Conservation (phyloP, 2,113 vertebrate species). For the Colossoma macropomum region DNA sequence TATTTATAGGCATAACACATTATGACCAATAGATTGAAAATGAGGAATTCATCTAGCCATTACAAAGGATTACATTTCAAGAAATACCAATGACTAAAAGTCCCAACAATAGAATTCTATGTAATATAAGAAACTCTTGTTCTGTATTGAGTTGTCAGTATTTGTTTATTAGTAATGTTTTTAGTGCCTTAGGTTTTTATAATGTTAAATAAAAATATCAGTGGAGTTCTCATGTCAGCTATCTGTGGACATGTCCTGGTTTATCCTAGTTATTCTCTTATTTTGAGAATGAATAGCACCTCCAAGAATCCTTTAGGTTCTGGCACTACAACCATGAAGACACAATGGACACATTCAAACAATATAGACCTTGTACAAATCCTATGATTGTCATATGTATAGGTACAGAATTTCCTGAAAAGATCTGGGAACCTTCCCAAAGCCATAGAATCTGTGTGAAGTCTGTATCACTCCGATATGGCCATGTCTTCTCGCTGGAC, state of each 20-base stretch:
- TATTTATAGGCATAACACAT: not conserved
- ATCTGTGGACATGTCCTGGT: not conserved
- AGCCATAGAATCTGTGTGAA: not conserved
- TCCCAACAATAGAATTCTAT: not conserved
- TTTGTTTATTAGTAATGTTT: too few relatives aligned
- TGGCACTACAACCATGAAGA: not conserved
- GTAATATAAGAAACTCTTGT: not conserved
- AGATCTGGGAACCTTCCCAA: not conserved
- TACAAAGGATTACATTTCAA: not conserved
- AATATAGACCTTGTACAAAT: not conserved
- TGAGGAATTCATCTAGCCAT: not conserved
- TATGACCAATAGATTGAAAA: not conserved
- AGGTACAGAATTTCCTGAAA: not conserved
- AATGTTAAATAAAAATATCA: not conserved
- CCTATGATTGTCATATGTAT: not conserved
- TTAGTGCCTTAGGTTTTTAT: not conserved
- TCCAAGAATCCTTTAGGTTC: not conserved
- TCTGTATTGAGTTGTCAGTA: not conserved
- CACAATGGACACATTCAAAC: not conserved
- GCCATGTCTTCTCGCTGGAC: not conserved
- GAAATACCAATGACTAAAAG: not conserved
- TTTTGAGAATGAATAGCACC: not conserved
- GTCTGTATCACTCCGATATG: not conserved
- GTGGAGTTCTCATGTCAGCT: not conserved
- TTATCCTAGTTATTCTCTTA: not conserved